A percentile compares a stretch with the other conserved stretches of the same genome.
phyloP scores from a whole-genome alignment of 2,797 vertebrate genomes.

The Acridotheres tristis region DNA sequence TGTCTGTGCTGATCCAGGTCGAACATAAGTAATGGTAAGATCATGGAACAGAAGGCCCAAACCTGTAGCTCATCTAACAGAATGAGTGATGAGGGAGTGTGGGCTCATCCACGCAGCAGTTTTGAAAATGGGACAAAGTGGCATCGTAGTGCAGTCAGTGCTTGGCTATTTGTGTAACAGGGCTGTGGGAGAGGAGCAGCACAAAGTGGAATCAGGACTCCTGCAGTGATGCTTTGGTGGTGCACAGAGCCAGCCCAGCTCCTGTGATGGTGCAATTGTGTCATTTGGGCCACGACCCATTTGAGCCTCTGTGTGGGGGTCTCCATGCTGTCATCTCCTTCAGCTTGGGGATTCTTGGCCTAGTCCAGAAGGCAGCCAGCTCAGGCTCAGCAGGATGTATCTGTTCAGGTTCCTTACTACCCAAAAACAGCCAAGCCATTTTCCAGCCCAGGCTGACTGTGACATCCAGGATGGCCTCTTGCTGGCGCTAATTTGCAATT shows the following conservation, averaged over 20 bases:
- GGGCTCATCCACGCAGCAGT: background rate
- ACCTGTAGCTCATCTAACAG: background rate
- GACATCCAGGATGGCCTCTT: accelerated
- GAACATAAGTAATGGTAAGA: background rate
- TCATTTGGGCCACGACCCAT: background rate
- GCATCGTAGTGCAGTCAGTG: background rate
- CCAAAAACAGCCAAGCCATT: background rate
- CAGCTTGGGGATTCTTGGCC: background rate
- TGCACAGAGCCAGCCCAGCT: background rate
- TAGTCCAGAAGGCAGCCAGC: background rate
- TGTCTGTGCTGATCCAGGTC: background rate
- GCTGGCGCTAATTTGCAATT: background rate
- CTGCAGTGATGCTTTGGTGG: background rate
- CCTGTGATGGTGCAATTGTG: accelerated
- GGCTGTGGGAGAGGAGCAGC: background rate
- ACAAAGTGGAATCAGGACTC: background rate
- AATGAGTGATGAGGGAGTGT: background rate
- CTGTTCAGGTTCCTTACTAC: background rate
- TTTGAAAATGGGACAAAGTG: background rate
- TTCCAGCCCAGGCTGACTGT: background rate
- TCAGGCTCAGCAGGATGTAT: background rate
- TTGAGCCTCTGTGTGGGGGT: background rate
- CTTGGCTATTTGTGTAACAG: background rate
- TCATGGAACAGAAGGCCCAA: background rate
- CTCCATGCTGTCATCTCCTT: background rate